phyloP scores from a whole-genome alignment of 2,797 vertebrate species.

The Anas flavirostris region DNA sequence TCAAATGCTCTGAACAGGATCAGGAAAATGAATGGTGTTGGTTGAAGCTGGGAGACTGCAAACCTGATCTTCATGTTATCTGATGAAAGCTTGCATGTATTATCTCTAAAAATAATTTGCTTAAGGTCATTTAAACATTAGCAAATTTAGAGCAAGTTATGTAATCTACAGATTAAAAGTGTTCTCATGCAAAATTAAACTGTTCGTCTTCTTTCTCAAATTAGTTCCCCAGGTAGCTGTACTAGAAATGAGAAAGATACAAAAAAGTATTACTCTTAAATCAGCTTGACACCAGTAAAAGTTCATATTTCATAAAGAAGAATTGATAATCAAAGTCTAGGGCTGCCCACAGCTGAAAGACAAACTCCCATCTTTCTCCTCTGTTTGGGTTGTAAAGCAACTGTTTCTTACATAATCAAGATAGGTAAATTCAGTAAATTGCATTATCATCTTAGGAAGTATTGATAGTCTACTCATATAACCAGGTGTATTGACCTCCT shows the following conservation, averaged over 20 bases:
- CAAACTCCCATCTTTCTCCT: not conserved
- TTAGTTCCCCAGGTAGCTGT: constrained; percentile 20
- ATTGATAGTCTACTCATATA: not conserved
- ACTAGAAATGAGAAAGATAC: not conserved
- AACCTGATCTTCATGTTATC: not conserved
- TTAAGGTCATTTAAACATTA: not conserved
- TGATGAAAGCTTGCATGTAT: not conserved
- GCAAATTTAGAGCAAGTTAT: not conserved
- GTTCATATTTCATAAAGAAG: not conserved
- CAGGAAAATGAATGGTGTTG: not conserved
- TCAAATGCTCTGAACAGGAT: not conserved
- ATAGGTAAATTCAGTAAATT: not conserved
- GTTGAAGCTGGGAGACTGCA: not conserved
- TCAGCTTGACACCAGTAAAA: not conserved
- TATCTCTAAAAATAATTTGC: not conserved
- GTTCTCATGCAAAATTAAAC: constrained; percentile 26
- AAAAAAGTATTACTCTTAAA: not conserved
- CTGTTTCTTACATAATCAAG: not conserved
- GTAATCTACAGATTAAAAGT: not conserved
- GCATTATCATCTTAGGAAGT: not conserved
- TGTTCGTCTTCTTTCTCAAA: not conserved
- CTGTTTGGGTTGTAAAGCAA: not conserved
- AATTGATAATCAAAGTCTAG: not conserved
- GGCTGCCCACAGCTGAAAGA: not conserved
- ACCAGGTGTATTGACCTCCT: not conserved